Evolutionary conservation across 2,888 invertebrate species (phyloP).

Genomic region (Drosophila pullipes): DNA sequence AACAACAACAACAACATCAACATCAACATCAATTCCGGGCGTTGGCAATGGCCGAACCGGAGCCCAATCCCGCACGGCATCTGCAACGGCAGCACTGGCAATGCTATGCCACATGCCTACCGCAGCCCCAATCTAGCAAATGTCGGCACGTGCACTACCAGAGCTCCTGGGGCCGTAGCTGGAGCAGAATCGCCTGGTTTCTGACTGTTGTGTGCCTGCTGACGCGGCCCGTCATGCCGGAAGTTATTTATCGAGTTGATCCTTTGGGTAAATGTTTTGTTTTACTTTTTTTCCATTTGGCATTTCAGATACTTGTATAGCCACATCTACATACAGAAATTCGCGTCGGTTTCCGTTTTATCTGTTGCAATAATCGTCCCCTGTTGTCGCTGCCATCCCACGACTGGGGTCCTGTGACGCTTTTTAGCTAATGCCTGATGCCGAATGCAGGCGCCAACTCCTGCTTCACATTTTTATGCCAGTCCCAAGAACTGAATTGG

Average conservation of each 20-base stretch:
- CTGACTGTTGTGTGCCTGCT: slow-evolving; percentile 79
- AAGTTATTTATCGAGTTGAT: slow-evolving; percentile 85
- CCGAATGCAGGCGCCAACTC: slow-evolving; percentile 47
- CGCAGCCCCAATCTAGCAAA: slow-evolving; percentile 39
- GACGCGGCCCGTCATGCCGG: slow-evolving; percentile 82
- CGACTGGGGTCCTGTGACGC: slow-evolving; percentile 24
- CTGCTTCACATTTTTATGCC: background rate
- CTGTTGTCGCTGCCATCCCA: slow-evolving; percentile 9
- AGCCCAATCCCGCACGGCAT: slow-evolving; percentile 53
- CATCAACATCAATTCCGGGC: slow-evolving; percentile 46
- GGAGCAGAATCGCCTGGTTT: slow-evolving; percentile 75
- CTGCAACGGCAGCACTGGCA: slow-evolving; percentile 48
- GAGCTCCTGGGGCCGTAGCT: slow-evolving; percentile 46
- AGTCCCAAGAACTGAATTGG: slow-evolving; percentile 28
- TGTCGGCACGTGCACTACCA: slow-evolving; percentile 70
- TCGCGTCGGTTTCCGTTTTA: slow-evolving; percentile 58
- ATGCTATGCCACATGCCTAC: slow-evolving; percentile 15
- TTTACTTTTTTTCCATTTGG: slow-evolving; percentile 55
- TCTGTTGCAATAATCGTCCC: slow-evolving; percentile 58
- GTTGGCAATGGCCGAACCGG: slow-evolving; percentile 56
- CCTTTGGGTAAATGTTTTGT: slow-evolving; percentile 84
- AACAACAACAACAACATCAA: slow-evolving; percentile 23
- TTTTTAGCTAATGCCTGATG: slow-evolving; percentile 54
- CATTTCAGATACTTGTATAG: slow-evolving; percentile 37
- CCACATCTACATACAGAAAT: slow-evolving; percentile 53